These are phyloP conservation scores for Aurelia coerulea DNA, from an alignment of 30 jellyfish, hydroid and myxozoan genomes.

Conservation along the genomic window DNA sequence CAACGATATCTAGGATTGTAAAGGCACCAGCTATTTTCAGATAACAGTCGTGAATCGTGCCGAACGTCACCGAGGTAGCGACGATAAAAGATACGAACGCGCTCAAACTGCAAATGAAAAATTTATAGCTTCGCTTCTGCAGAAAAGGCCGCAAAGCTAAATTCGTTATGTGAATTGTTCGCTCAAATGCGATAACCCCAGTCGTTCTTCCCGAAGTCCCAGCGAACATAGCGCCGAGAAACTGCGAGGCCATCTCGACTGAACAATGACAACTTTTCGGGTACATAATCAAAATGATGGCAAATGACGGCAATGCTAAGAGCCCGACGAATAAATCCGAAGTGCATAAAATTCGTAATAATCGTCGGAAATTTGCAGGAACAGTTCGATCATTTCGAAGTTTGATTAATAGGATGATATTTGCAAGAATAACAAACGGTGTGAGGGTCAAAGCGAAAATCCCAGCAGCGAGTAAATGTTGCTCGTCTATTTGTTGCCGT, in stretches of 20 bases:
- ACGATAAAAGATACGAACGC: slow-evolving; percentile 8
- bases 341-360: slow-evolving; percentile 35
- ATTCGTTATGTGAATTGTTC: slow-evolving; percentile 44
- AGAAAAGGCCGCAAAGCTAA: slow-evolving; percentile 1
- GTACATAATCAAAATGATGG: slow-evolving; percentile 9
- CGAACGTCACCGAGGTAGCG: slow-evolving; percentile 58
- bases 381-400: slow-evolving; percentile 18
- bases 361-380: slow-evolving; percentile 37
- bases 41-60: slow-evolving; percentile 16
- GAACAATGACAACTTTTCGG: slow-evolving; percentile 47
- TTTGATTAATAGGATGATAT: slow-evolving; percentile 17
- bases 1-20: slow-evolving; percentile 42
- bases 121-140: slow-evolving; percentile 13
- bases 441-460: slow-evolving; percentile 28
- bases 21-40: slow-evolving; percentile 26
- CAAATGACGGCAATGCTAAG: slow-evolving; percentile 51
- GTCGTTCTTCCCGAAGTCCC: slow-evolving; percentile 74
- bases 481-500: slow-evolving; percentile 5
- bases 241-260: slow-evolving; percentile 69
- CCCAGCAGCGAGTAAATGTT: slow-evolving; percentile 44
- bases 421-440: slow-evolving; percentile 41
- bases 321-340: slow-evolving; percentile 66
- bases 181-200: slow-evolving; percentile 66
- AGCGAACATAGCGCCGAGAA: slow-evolving; percentile 48
- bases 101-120: slow-evolving; percentile 20